phyloP scores from a whole-genome alignment of 2,113 vertebrate genomes.

The Sceloporus undulatus region DNA sequence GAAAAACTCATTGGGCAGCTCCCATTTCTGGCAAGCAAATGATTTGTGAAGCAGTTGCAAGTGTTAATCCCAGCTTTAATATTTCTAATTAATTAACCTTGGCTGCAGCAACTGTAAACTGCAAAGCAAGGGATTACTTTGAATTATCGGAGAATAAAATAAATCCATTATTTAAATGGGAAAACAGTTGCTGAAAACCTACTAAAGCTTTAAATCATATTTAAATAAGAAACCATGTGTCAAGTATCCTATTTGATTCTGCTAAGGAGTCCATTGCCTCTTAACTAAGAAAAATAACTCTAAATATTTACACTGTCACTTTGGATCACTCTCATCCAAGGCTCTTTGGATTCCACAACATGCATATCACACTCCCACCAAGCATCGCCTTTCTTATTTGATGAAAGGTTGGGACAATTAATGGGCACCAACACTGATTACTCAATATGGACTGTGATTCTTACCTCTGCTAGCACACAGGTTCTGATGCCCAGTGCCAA shows the following conservation, averaged over 20 bases:
- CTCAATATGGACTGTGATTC: too few relatives aligned
- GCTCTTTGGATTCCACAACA: background rate
- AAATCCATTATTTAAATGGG: constrained; percentile 71
- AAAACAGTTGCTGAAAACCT: constrained; percentile 61
- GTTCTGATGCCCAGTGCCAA: too few relatives aligned
- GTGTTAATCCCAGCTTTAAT: constrained; percentile 78
- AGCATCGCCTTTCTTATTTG: background rate
- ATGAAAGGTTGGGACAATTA: background rate
- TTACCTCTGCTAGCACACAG: too few relatives aligned
- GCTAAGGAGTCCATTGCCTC: constrained; percentile 51
- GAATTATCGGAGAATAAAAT: constrained; percentile 73
- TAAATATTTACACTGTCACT: constrained; percentile 22
- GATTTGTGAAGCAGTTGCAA: constrained; percentile 74
- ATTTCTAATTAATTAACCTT: constrained; percentile 83
- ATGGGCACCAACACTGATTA: too few relatives aligned
- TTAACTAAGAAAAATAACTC: constrained; percentile 40
- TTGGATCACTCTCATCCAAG: background rate
- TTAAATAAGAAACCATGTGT: constrained; percentile 59
- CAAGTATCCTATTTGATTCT: constrained; percentile 67
- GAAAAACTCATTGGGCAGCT: constrained; percentile 56
- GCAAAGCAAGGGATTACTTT: constrained; percentile 70
- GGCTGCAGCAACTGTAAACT: constrained; percentile 65
- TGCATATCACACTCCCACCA: background rate
- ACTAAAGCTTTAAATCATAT: constrained; percentile 66
- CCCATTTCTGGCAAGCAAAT: constrained; percentile 64